phyloP scores from a whole-genome alignment of 2,888 invertebrate species.

The Loripinus fragilis region DNA sequence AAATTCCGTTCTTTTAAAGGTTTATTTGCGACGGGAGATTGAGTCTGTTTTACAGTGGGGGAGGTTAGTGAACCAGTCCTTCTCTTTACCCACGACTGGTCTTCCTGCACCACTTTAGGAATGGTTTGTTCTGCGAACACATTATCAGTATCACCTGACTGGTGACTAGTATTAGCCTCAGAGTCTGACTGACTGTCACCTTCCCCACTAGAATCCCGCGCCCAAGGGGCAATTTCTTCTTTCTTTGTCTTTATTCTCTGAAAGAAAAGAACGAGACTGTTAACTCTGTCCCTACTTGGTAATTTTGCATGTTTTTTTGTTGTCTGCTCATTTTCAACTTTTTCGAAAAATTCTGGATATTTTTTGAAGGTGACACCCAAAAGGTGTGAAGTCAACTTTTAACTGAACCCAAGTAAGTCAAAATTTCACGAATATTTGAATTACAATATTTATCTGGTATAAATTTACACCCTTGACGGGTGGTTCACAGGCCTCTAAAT shows the following conservation, averaged over 20 bases:
- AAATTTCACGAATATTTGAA: no score
- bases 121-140: conserved; percentile 53
- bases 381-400: no score
- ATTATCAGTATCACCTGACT: conserved; percentile 60
- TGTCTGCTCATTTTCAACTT: no score
- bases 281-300: no score
- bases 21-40: not conserved
- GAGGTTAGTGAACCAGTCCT: conserved; percentile 15
- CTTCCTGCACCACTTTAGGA: conserved; percentile 55
- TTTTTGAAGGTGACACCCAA: no score
- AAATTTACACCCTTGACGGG: no score
- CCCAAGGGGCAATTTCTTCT: conserved; percentile 67
- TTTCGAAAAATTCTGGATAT: no score
- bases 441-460: no score
- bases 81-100: conserved; percentile 53
- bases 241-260: conserved; percentile 44
- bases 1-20: conserved; percentile 22
- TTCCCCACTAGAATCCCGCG: conserved; percentile 65
- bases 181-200: conserved; percentile 61
- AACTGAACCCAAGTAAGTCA: no score
- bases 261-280: no score
- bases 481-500: no score
- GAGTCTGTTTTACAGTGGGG: not conserved
- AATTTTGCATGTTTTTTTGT: no score
- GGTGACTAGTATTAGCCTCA: conserved; percentile 62